These are phyloP conservation scores for human DNA, from an alignment of 2,113 vertebrate genomes.

Conservation along the genomic window GRCh38 chr16:30182501-30183000, in stretches of 20 bases:
- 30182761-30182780: not conserved
- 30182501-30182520: too few relatives aligned
- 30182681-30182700: not conserved
- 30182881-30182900: not conserved
- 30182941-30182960: not conserved
- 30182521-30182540: too few relatives aligned
- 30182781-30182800: not conserved
- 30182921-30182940: not conserved
- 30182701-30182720: not conserved
- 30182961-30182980: not conserved
- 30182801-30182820: not conserved
- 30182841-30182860: too few relatives aligned
- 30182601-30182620: not conserved
- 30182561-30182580: too few relatives aligned
- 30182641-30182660: not conserved
- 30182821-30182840: not conserved
- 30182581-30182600: not conserved
- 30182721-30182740: not conserved
- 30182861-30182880: too few relatives aligned
- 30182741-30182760: not conserved
- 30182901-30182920: not conserved
- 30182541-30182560: too few relatives aligned
- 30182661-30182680: not conserved
- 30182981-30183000: not conserved
- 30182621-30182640: rapidly evolving